Base-by-base conservation (phyloP, 2,797 vertebrate genomes). In the Tamandua tetradactyla region DNA sequence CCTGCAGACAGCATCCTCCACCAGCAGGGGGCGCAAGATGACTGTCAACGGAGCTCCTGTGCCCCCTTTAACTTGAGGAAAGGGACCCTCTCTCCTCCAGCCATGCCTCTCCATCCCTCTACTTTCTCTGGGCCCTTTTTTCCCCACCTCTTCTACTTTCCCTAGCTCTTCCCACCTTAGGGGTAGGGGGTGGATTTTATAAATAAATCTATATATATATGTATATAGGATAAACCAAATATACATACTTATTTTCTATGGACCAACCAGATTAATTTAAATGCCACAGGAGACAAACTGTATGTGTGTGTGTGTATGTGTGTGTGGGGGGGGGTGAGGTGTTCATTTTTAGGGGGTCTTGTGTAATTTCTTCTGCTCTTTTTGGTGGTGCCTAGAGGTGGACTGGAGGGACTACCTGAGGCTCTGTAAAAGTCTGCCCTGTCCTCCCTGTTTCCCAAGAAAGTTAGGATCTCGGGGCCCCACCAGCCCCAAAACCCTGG, bases 1-100 rank as follows among this genome's bases (percentile, higher is more conserved):
- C 97, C 97, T 96, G 97, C 98, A 97, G 47, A 93, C 97, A 81
- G 96, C 97, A 4, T 94, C 98, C 22, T 94, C 98, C 47, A 84
- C 98, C 95, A 97, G 96, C 97, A 98, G 98, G 93, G 96, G 98
- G 76, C 99, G 99, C 94, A 99, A 99, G 98, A 98, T 99, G 98
- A 99, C 99, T 97, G 98, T 99, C 89, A 99, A 99, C 2, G 99
- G 99, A 96, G 96, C 97, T 23, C 69, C 98, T 0, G 97, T 95
- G 55, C 96, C 98, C 5, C 97, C 98, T 74, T 94, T 98, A 94
- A 98, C 97, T 98, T 98, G 98, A 96, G 89, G 18, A 91, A 95
- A 94, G 85, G 95, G 89, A 88, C 92, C 89, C 72, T 93, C 59
- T 74, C 69, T 92, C 42, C 87, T 74, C 87, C 89, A 95, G 89